These are phyloP conservation scores for Tanytarsus gracilentus DNA, from an alignment of 2,888 invertebrate species.

Conservation along the genomic window DNA sequence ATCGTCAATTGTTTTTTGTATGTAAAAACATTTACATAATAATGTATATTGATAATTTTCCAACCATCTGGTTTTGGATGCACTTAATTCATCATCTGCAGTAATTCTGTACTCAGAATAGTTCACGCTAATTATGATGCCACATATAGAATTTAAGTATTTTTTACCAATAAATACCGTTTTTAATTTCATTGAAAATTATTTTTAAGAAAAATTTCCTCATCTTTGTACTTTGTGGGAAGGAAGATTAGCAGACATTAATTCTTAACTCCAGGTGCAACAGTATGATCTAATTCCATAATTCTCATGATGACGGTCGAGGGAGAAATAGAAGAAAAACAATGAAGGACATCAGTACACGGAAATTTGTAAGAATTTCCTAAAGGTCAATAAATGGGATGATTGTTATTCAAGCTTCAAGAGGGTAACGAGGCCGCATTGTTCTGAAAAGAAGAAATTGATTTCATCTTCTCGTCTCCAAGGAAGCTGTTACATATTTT, in stretches of 20 bases:
- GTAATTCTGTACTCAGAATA: not conserved
- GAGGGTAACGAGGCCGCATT: slow-evolving; percentile 23
- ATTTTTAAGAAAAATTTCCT: not conserved
- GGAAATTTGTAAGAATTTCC: not conserved
- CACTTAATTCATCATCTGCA: not conserved
- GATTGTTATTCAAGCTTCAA: slow-evolving; percentile 25
- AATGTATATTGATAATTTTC: too few relatives aligned
- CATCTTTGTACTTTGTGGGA: too few relatives aligned
- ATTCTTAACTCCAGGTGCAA: too few relatives aligned
- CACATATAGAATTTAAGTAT: not conserved
- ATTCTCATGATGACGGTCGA: slow-evolving; percentile 7
- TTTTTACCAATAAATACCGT: not conserved
- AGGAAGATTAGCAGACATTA: too few relatives aligned
- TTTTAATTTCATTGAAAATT: not conserved
- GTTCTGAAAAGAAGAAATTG: slow-evolving; percentile 12
- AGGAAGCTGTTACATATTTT: not conserved
- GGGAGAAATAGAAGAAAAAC: not conserved
- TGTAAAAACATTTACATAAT: not conserved
- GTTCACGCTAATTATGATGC: not conserved
- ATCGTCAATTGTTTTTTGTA: slow-evolving; percentile 9
- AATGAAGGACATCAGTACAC: not conserved
- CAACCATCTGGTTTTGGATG: not conserved
- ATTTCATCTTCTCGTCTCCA: not conserved
- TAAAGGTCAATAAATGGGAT: slow-evolving; percentile 20
- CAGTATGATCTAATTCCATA: not conserved